phyloP scores from a whole-genome alignment of 2,113 vertebrate genomes.

The Dicerorhinus sumatrensis region DNA sequence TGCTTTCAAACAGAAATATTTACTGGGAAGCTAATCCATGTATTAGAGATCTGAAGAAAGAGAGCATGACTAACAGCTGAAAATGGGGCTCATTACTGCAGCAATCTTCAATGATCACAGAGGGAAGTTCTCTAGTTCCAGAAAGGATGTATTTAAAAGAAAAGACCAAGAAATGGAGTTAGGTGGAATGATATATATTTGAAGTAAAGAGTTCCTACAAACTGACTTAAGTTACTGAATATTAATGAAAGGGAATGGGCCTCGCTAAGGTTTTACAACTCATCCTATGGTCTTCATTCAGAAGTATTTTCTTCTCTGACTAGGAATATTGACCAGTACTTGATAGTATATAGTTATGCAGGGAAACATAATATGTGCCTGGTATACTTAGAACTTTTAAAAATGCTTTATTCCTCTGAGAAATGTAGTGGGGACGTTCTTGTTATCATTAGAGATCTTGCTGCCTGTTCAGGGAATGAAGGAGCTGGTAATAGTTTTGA shows the following conservation, averaged over 20 bases:
- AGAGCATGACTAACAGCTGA: slow-evolving; percentile 29
- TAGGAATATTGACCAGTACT: neutral
- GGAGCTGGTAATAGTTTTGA: neutral
- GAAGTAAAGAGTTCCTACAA: slow-evolving; percentile 36
- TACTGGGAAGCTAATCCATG: slow-evolving; percentile 32
- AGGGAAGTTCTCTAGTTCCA: neutral
- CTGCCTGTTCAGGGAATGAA: neutral
- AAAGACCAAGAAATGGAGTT: slow-evolving; percentile 45
- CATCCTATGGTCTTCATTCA: neutral
- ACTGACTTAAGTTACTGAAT: slow-evolving; percentile 53
- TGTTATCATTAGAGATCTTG: neutral
- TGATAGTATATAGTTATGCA: neutral
- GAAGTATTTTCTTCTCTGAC: slow-evolving; percentile 5
- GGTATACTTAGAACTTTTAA: neutral
- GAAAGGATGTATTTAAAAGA: slow-evolving; percentile 71
- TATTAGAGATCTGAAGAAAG: slow-evolving; percentile 56
- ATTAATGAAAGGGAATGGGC: slow-evolving; percentile 8
- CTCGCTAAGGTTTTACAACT: slow-evolving; percentile 3
- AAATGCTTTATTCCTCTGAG: neutral
- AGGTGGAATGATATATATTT: neutral
- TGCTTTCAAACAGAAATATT: slow-evolving; percentile 77
- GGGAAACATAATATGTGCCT: neutral
- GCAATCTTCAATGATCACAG: slow-evolving; percentile 31
- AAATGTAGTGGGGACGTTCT: neutral
- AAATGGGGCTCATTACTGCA: slow-evolving; percentile 69